Base-by-base conservation (phyloP, 2,113 vertebrate genomes). In the Hymenochirus boettgeri region DNA sequence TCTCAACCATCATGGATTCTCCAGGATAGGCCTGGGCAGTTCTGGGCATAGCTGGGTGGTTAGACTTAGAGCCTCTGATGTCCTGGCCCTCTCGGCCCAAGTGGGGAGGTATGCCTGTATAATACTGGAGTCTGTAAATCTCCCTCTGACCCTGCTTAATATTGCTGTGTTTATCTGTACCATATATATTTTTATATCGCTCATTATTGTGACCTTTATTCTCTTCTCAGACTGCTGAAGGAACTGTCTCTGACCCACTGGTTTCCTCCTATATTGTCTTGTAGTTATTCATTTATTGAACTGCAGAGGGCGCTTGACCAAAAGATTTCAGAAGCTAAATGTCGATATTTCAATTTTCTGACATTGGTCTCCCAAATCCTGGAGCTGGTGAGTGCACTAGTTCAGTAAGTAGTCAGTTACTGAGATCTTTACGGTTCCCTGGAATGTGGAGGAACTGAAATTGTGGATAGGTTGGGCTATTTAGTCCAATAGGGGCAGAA, bases 351-450 rank as follows among this genome's bases (percentile, higher is more conserved):
- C 10, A 25, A 17, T 11, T 39, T 63, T 24, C 61, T 54, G 21
- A 22, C n/a, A 15, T 35, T 63, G 23, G 23, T 26, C 23, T 19
- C 18, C 35, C 35, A 26, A 27, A 37, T 63, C 35, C 61, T 63
- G n/a, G 17, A 42, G 7, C 10, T 63, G 61, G 61, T 63, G 7
- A 63, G 61, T n/a, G n/a, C n/a, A n/a, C n/a, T n/a, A n/a, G n/a
- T n/a, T n/a, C n/a, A n/a, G n/a, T n/a, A n/a, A n/a, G n/a, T n/a
- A n/a, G n/a, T n/a, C n/a, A n/a, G n/a, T n/a, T n/a, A n/a, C n/a
- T n/a, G n/a, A n/a, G n/a, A n/a, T n/a, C n/a, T n/a, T n/a, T n/a
- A n/a, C n/a, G n/a, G n/a, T n/a, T n/a, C n/a, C n/a, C n/a, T n/a
- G n/a, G n/a, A n/a, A n/a, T n/a, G n/a, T n/a, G n/a, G n/a, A n/a